These are phyloP conservation scores for Aplysina aerophoba DNA, from an alignment of 37 sponge, comb jelly and placozoan species.

Conservation along the genomic window DNA sequence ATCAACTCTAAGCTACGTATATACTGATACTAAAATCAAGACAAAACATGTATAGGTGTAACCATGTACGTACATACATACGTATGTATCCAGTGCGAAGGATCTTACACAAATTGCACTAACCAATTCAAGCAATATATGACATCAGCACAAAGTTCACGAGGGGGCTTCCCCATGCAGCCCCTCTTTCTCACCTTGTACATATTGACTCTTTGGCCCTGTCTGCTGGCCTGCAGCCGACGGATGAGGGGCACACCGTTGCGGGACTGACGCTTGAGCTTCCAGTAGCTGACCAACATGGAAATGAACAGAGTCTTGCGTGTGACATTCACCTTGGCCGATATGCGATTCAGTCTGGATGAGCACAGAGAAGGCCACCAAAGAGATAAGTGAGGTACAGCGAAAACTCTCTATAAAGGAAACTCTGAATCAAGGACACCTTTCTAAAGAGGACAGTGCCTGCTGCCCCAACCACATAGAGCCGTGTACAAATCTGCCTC, in stretches of 20 bases:
- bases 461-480: no score
- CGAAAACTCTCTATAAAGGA: background rate
- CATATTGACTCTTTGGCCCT: conserved; percentile 58
- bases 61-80: background rate
- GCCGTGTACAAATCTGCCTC: no score
- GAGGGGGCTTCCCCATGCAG: background rate
- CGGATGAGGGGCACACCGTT: conserved; percentile 97
- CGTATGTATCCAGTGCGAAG: background rate
- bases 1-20: background rate
- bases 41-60: no score
- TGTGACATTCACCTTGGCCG: conserved; percentile 65
- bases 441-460: no score
- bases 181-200: conserved; percentile 37
- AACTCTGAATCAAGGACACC: no score
- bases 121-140: no score
- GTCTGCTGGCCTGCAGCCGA: conserved; percentile 81
- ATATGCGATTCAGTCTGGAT: conserved; percentile 74
- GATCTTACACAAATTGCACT: no score
- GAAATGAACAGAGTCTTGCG: conserved; percentile 92
- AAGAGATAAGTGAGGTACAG: background rate
- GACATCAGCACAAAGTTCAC: no score
- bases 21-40: no score
- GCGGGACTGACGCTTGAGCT: conserved; percentile 95
- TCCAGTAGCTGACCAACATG: conserved; percentile 93
- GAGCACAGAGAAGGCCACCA: background rate